A percentile compares a stretch with the other conserved stretches of the same genome.
Conservation (phyloP, 2,888 invertebrate genomes). For the Metalampra italica region DNA sequence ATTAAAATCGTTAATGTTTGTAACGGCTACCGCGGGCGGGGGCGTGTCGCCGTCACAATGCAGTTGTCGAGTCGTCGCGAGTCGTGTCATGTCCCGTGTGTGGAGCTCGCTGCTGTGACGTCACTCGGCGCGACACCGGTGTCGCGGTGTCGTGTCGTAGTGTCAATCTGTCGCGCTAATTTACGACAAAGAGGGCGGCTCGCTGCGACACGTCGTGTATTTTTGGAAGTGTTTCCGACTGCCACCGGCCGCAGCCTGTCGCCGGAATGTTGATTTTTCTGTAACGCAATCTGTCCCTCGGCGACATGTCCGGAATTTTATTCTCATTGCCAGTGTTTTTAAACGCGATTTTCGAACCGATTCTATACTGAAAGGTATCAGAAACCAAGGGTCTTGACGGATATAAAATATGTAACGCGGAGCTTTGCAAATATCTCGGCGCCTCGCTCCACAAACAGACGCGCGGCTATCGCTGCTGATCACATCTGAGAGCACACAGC, state of each 20-base stretch:
- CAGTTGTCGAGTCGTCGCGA: neutral
- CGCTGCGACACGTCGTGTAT: too few species aligned
- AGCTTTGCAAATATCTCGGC: neutral
- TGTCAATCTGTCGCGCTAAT: constrained; percentile 50
- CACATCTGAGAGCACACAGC: constrained; percentile 21
- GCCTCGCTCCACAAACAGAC: constrained; percentile 1
- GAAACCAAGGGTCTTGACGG: too few species aligned
- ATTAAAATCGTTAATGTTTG: neutral
- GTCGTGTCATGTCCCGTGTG: neutral
- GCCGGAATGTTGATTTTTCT: neutral
- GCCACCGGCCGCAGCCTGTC: constrained; percentile 11
- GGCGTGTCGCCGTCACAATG: neutral
- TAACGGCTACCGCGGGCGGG: neutral
- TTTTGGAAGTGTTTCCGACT: constrained; percentile 25
- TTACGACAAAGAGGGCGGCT: constrained; percentile 30
- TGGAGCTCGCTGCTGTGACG: neutral
- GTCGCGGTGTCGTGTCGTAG: constrained; percentile 17
- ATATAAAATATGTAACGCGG: neutral
- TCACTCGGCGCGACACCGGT: neutral
- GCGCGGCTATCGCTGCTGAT: constrained; percentile 10
- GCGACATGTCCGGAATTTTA: neutral
- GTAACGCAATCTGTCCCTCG: neutral
- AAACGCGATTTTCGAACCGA: too few species aligned
- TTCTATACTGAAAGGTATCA: too few species aligned
- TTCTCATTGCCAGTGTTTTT: too few species aligned